Percentiles rank a stretch among this genome's conserved stretches.
Conservation (phyloP, 2,888 invertebrate species). For the Rapana venosa region DNA sequence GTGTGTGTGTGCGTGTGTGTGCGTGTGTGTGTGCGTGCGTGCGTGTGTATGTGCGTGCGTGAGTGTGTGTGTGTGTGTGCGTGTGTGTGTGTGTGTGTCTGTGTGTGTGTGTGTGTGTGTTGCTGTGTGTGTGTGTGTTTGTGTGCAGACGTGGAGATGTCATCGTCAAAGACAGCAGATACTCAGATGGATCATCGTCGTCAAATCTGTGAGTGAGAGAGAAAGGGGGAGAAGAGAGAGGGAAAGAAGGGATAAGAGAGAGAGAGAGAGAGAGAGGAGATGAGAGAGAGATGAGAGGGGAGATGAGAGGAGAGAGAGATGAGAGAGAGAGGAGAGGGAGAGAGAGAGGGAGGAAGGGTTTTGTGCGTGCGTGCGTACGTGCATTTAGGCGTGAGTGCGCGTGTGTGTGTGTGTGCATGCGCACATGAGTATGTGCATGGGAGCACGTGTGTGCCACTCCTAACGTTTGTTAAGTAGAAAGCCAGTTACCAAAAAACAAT, state of each 20-base stretch:
- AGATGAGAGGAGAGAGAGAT: background rate
- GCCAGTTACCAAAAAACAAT: too few species aligned
- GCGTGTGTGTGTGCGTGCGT: too few species aligned
- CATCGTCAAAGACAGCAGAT: conserved; percentile 67
- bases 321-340: background rate
- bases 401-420: background rate
- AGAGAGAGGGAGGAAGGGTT: background rate
- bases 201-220: conserved; percentile 70
- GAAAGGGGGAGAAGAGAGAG: background rate
- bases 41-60: too few species aligned
- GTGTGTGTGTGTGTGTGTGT: background rate
- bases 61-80: too few species aligned
- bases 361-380: background rate
- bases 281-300: background rate
- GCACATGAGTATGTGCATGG: background rate
- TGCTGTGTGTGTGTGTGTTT: background rate
- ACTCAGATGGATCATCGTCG: conserved; percentile 70
- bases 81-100: background rate
- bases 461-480: too few species aligned
- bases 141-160: conserved; percentile 66
- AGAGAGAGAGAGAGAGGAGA: background rate
- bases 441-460: background rate
- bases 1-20: too few species aligned
- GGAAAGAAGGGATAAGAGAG: background rate
- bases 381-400: background rate